phyloP scores from a whole-genome alignment of 2,888 invertebrate species.

The Dendrolimus pini region DNA sequence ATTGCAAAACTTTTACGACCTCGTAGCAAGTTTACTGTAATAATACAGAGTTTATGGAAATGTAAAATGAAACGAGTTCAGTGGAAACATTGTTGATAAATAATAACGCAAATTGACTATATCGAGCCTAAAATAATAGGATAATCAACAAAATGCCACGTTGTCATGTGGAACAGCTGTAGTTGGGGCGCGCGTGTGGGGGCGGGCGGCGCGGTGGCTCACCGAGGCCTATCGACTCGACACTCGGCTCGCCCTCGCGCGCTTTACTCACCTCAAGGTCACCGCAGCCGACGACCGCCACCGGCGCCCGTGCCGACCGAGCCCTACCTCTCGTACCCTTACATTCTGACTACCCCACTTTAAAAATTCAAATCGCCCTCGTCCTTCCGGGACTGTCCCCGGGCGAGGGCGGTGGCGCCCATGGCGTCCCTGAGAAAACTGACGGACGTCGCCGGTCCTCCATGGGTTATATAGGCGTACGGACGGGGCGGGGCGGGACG shows the following conservation, averaged over 20 bases:
- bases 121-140: neutral
- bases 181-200: constrained; percentile 59
- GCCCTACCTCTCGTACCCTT: constrained; percentile 45
- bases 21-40: too few species aligned
- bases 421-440: constrained; percentile 62
- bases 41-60: neutral
- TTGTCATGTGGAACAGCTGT: constrained; percentile 67
- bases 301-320: constrained; percentile 28
- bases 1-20: too few species aligned
- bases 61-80: neutral
- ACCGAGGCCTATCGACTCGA: constrained; percentile 48
- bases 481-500: constrained; percentile 67
- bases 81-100: neutral
- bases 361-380: constrained; percentile 52
- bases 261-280: constrained; percentile 68
- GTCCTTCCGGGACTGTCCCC: constrained; percentile 52
- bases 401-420: constrained; percentile 52
- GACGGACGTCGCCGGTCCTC: constrained; percentile 59
- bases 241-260: constrained; percentile 40
- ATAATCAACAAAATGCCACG: constrained; percentile 31
- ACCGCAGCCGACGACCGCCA: constrained; percentile 28
- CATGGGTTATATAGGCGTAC: constrained; percentile 55
- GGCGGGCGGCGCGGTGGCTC: constrained; percentile 43
- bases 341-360: constrained; percentile 41
- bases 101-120: too few species aligned